Conservation (phyloP, 2,888 invertebrate genomes). For the Macrophya annulata region DNA sequence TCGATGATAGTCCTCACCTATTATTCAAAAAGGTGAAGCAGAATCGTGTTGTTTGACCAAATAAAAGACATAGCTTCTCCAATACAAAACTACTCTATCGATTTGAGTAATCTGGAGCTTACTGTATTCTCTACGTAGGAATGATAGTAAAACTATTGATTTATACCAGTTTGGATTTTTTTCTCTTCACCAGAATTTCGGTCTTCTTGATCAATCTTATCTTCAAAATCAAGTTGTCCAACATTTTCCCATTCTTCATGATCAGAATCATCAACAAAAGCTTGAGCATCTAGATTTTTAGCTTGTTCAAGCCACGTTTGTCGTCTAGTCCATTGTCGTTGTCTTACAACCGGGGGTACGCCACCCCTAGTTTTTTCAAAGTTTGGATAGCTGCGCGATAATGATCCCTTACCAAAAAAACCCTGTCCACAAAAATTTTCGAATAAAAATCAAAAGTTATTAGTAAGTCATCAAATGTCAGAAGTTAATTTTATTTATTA, state of each 20-base stretch:
- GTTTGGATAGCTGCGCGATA: conserved; percentile 83
- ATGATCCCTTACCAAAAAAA: conserved; percentile 88
- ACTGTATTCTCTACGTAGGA: not conserved
- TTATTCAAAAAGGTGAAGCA: not conserved
- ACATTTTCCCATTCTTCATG: conserved; percentile 28
- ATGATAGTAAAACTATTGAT: not conserved
- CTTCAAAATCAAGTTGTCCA: conserved; percentile 42
- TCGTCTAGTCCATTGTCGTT: conserved; percentile 84
- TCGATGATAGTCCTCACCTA: too few species aligned
- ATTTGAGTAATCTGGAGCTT: not conserved
- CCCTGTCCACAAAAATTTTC: conserved; percentile 78
- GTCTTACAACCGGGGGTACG: conserved; percentile 81
- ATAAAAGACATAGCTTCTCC: not conserved
- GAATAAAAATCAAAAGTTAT: not conserved
- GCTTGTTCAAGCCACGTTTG: conserved; percentile 81
- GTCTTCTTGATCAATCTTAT: conserved; percentile 44
- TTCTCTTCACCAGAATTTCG: not conserved
- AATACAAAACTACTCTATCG: not conserved
- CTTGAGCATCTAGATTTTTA: conserved; percentile 68
- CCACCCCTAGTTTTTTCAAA: conserved; percentile 77
- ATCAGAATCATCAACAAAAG: conserved; percentile 60
- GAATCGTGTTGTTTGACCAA: not conserved
- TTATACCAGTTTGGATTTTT: not conserved
- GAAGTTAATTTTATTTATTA: not conserved
- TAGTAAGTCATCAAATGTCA: not conserved